Percentiles rank a stretch among this genome's conserved stretches.
phyloP scores from a whole-genome alignment of 2,113 vertebrate species.

The Raja brachyura region DNA sequence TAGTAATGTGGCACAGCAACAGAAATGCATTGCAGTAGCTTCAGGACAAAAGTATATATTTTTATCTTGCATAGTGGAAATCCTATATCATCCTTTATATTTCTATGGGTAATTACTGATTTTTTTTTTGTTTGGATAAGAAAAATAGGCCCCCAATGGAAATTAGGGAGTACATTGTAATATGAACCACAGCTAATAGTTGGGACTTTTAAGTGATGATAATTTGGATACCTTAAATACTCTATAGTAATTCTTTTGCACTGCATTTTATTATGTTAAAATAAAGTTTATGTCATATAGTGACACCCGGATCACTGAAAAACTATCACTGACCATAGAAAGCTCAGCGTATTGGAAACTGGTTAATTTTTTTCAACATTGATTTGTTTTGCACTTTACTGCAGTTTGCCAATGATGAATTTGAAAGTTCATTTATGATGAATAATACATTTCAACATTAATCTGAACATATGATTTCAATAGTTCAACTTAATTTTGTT shows the following conservation, averaged over 20 bases:
- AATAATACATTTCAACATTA: conserved; percentile 9
- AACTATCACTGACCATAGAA: neutral
- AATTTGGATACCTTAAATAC: neutral
- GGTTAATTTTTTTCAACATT: conserved; percentile 15
- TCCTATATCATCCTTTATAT: neutral
- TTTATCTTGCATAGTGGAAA: neutral
- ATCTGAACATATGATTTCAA: neutral
- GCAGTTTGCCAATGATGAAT: neutral
- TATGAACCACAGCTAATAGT: too few relatives aligned
- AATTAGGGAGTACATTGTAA: neutral
- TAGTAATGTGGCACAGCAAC: neutral
- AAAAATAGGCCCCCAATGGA: neutral
- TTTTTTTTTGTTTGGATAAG: neutral
- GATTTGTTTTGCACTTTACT: neutral
- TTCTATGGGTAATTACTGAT: neutral
- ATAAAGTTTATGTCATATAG: neutral
- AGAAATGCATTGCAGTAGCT: conserved; percentile 2
- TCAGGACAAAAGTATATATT: neutral
- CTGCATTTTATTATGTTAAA: neutral
- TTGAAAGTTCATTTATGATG: neutral
- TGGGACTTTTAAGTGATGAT: neutral
- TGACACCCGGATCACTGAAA: neutral
- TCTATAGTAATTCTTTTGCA: neutral
- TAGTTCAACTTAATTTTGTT: neutral
- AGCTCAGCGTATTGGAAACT: neutral